Conservation (phyloP, 2,888 invertebrate species). For the Ennomos quercinarius region DNA sequence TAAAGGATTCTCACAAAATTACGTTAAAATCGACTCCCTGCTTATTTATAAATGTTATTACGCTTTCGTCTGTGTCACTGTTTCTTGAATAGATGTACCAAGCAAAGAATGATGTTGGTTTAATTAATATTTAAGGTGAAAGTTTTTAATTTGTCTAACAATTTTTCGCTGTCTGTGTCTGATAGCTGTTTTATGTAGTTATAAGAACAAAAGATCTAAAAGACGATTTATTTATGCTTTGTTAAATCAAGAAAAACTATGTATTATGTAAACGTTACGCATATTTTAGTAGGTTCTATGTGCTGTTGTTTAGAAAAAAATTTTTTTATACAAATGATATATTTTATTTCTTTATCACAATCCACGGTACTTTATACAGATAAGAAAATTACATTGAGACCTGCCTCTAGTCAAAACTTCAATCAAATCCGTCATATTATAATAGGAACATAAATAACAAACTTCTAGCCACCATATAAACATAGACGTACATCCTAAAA, state of each 20-base stretch:
- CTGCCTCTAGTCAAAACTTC: too few relatives aligned
- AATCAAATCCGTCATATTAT: too few relatives aligned
- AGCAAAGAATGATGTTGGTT: too few relatives aligned
- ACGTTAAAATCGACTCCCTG: too few relatives aligned
- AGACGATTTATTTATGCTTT: constrained; percentile 17
- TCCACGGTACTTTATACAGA: background rate
- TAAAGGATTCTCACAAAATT: too few relatives aligned
- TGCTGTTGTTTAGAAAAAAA: constrained; percentile 36
- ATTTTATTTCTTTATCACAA: constrained; percentile 2
- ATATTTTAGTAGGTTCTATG: constrained; percentile 31
- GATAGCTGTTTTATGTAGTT: constrained; percentile 9
- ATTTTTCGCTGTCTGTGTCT: background rate
- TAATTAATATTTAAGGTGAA: background rate
- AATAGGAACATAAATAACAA: too few relatives aligned
- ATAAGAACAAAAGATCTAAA: constrained; percentile 13
- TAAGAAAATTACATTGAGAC: too few relatives aligned
- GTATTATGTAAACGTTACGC: constrained; percentile 20
- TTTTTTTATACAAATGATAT: constrained; percentile 21
- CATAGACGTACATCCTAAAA: too few relatives aligned
- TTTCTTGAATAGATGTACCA: too few relatives aligned
- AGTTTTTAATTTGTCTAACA: background rate
- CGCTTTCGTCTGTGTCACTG: too few relatives aligned
- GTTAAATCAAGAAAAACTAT: constrained; percentile 1
- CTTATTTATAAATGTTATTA: too few relatives aligned
- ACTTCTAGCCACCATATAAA: too few relatives aligned